Evolutionary conservation across 2,113 vertebrate genomes (phyloP).

Genomic region (Coryphaenoides rupestris): DNA sequence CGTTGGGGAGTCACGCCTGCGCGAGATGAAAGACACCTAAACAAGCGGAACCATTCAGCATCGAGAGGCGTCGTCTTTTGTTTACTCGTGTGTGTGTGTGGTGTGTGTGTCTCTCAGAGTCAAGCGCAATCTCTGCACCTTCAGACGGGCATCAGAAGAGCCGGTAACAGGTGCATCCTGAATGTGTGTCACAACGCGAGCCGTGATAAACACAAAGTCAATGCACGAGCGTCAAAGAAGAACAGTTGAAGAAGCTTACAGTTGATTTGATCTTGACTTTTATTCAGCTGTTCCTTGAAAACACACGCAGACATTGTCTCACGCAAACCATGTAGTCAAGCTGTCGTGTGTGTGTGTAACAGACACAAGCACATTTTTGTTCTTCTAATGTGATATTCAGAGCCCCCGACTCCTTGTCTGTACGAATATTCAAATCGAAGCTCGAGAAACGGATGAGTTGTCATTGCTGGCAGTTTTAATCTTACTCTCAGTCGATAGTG

Average conservation of each 20-base stretch:
- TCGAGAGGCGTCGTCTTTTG: too few species aligned
- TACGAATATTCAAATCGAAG: slow-evolving; percentile 14
- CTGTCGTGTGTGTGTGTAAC: background rate
- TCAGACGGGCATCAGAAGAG: too few species aligned
- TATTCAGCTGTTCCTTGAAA: background rate
- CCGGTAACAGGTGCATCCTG: too few species aligned
- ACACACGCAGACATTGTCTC: background rate
- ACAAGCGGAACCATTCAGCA: too few species aligned
- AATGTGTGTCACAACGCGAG: too few species aligned
- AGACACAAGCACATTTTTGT: background rate
- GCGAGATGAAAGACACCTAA: too few species aligned
- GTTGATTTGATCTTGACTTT: background rate
- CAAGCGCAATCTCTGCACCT: too few species aligned
- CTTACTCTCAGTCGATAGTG: slow-evolving; percentile 7
- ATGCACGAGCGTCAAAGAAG: too few species aligned
- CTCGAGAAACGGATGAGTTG: background rate
- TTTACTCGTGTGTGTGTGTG: slow-evolving; percentile 1
- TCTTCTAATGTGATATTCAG: slow-evolving; percentile 12
- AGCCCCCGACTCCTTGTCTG: slow-evolving; percentile 5
- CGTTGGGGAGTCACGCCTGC: too few species aligned
- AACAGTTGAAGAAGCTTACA: background rate
- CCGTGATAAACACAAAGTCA: too few species aligned
- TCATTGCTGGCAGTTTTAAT: slow-evolving; percentile 18
- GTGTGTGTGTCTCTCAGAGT: too few species aligned
- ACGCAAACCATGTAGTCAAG: background rate